These are phyloP conservation scores for Drosophila sproati DNA, from an alignment of 1,140 invertebrate species.

Conservation along the genomic window DNA sequence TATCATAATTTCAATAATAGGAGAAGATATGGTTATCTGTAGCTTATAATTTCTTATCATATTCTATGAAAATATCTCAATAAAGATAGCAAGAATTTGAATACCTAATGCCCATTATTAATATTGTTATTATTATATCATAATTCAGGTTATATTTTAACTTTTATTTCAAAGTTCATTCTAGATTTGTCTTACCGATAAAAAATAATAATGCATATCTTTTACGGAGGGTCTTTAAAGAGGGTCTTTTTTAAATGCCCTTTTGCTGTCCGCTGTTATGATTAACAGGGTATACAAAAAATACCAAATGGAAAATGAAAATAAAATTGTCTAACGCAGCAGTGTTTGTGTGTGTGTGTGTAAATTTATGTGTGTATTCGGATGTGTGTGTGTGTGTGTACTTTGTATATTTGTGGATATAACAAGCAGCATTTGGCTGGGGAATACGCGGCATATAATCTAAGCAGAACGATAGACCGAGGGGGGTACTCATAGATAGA, in stretches of 20 bases:
- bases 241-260: not conserved
- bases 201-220: no score
- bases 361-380: slow-evolving; percentile 7
- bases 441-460: slow-evolving; percentile 58
- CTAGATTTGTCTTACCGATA: no score
- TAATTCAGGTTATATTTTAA: no score
- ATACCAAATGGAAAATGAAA: slow-evolving; percentile 74
- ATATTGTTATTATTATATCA: no score
- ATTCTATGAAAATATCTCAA: no score
- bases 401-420: slow-evolving; percentile 39
- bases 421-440: slow-evolving; percentile 55
- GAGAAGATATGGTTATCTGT: no score
- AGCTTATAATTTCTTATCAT: no score
- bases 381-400: slow-evolving; percentile 11
- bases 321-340: slow-evolving; percentile 73
- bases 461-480: slow-evolving; percentile 28
- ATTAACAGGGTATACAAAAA: slow-evolving; percentile 27
- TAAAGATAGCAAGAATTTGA: no score
- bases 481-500: not conserved
- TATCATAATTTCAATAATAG: no score
- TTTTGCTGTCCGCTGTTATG: not conserved
- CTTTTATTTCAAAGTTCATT: no score
- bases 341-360: slow-evolving; percentile 9
- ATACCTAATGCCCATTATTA: no score
- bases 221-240: no score